These are phyloP conservation scores for Ellobium chinense DNA, from an alignment of 2,888 invertebrate species.

Conservation along the genomic window DNA sequence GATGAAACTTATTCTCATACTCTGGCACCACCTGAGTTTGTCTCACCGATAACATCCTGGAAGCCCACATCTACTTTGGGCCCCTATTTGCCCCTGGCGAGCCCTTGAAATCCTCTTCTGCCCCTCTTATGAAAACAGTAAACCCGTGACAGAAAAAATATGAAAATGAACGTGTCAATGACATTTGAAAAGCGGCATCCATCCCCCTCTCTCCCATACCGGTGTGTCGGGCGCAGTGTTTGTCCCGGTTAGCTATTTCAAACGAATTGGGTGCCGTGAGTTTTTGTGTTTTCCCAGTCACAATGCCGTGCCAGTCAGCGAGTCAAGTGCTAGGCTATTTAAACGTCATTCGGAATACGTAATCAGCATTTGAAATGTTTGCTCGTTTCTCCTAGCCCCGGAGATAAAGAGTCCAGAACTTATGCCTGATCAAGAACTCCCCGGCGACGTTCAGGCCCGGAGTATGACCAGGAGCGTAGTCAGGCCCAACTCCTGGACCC, in stretches of 20 bases:
- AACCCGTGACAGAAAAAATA: too few species aligned
- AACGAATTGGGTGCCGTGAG: not conserved
- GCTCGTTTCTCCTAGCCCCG: not conserved
- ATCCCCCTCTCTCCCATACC: not conserved
- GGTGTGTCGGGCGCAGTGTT: not conserved
- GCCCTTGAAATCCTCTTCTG: too few species aligned
- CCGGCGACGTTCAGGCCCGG: not conserved
- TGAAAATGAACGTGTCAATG: too few species aligned
- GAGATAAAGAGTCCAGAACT: not conserved
- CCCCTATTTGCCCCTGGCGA: too few species aligned
- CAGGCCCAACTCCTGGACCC: not conserved
- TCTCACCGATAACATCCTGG: too few species aligned
- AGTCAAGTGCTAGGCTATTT: not conserved
- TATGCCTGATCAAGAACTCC: not conserved
- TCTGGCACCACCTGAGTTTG: too few species aligned
- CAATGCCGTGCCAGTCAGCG: not conserved
- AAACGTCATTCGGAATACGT: not conserved
- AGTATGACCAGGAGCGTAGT: not conserved
- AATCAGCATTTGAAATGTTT: conserved; percentile 2
- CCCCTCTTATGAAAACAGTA: too few species aligned
- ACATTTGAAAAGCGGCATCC: too few species aligned
- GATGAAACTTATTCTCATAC: too few species aligned
- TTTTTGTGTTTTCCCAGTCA: not conserved
- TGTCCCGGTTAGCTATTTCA: not conserved
- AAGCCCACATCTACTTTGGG: too few species aligned